Evolutionary conservation across 2,797 vertebrate species (phyloP), one percentile per base, ranked within the genome.

Genomic region (Buceros bicornis): DNA sequence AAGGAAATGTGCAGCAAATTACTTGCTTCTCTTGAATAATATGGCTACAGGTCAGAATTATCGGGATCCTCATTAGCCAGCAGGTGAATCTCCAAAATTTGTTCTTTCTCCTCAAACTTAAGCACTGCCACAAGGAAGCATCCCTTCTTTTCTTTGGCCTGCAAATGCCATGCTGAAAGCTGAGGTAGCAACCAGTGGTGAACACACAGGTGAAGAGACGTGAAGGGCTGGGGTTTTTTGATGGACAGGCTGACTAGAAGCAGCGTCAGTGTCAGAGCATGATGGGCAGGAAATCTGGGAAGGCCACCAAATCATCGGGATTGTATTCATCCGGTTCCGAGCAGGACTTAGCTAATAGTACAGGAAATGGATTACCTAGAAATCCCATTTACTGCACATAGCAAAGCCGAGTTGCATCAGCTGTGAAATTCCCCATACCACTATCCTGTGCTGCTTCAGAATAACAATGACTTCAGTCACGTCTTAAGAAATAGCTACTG

Each of bases 331-430:
- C 24, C 48, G 73, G 18, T 90, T 91, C 85, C 3, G 1, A 94
- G 87, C 40, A 91, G 62, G 35, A 74, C 31, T 95, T 95, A 80
- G 71, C 73, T 80, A 86, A 93, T 45, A 58, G 8, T 45, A 28
- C 84, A 62, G 67, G 91, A 91, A 96, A 82, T 57, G 47, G 18
- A 57, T 82, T 93, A 61, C 67, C 74, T 94, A 70, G 70, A 95
- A 96, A 85, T 89, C 61, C 69, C 73, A 86, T 82, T 92, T 83
- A 77, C 93, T 88, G 42, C 91, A 85, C 7, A 8, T 31, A 69
- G 28, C 28, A 33, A 72, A 82, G 1, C 35, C 54, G 66, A 15
- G 13, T 53, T 73, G 54, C 8, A 0, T 76, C 85, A 87, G 66
- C 56, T 70, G 20, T 62, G 62, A 88, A 51, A 87, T 81, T 96